Conservation (phyloP, 35 echinoderm and acorn worm species). For the Hemicentrotus pulcherrimus region DNA sequence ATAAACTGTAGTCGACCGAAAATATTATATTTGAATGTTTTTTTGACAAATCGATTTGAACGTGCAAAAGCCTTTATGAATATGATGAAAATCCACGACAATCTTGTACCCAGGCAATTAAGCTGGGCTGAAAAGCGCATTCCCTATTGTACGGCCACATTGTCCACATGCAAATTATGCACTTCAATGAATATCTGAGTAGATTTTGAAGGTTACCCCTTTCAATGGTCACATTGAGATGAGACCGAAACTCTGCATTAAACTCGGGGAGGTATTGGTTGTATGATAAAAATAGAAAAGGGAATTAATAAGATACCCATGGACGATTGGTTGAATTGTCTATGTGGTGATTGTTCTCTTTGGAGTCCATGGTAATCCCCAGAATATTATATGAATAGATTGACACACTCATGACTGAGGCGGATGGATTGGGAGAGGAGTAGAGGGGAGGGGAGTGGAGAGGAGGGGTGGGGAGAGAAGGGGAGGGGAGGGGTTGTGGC, state of each 20-base stretch:
- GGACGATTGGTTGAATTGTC: neutral
- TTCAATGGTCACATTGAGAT: neutral
- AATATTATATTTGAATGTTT: no score
- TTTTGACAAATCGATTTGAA: no score
- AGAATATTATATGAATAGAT: neutral
- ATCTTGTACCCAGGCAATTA: no score
- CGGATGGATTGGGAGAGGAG: no score
- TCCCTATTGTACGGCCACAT: neutral
- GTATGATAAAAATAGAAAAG: neutral
- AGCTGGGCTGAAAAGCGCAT: no score
- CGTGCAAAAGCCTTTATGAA: no score
- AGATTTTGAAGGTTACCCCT: neutral
- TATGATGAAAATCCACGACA: no score
- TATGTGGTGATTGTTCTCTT: neutral
- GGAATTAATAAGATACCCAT: neutral
- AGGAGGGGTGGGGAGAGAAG: no score
- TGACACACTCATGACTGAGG: no score
- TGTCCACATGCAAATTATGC: neutral
- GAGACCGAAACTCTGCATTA: neutral
- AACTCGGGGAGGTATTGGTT: neutral
- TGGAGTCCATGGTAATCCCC: neutral
- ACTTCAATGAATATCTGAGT: constrained; percentile 13
- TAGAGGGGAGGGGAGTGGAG: no score
- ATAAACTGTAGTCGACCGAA: no score
- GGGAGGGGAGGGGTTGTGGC: no score